Base-by-base conservation (phyloP, 2,797 vertebrate species). In the Siniperca undulata region DNA sequence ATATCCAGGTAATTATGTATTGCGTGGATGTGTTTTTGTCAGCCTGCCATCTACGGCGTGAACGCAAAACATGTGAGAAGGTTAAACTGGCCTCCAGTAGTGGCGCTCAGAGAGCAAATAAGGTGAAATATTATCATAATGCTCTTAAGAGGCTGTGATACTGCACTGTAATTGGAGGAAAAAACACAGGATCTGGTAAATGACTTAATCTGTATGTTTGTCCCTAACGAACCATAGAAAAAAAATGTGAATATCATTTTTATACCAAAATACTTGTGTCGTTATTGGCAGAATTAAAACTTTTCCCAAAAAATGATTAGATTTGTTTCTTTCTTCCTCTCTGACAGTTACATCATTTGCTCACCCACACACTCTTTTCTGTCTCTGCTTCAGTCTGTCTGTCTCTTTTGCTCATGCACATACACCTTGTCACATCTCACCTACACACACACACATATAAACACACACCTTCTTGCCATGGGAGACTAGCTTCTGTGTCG, bases 401-500 rank as follows among this genome's bases (percentile, higher is more conserved):
- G 42, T 30, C 38, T 20, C 44, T 34, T 42, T 52, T 13, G 46
- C 24, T 34, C 38, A 44, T 46, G 60, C 75, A 19, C 27, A 40
- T 55, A 53, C 38, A 59, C 60, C 68, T 65, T 19, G n/a, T 66
- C 58, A 50, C 24, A 27, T 24, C 78, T 65, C 62, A 79, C 69
- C 40, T 48, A 58, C 68, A 44, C 70, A 71, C 69, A 80, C 61
- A 70, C 48, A 62, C 81, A 82, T 70, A 71, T 30, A 34, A 60
- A 73, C 58, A 81, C 67, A 72, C 64, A 80, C 76, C 66, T 55
- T 72, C 62, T 73, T 89, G 90, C 85, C 74, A 66, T 86, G 87
- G 80, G 90, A 93, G 90, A 92, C 86, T 84, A 85, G 87, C 84
- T 91, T 91, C 91, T 89, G 87, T 90, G 93, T 74, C 88, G 74